A percentile compares a stretch with the other conserved stretches of the same genome.
Evolutionary conservation across 2,113 vertebrate species (phyloP).

Genomic region (Gopherus evgoodei): DNA sequence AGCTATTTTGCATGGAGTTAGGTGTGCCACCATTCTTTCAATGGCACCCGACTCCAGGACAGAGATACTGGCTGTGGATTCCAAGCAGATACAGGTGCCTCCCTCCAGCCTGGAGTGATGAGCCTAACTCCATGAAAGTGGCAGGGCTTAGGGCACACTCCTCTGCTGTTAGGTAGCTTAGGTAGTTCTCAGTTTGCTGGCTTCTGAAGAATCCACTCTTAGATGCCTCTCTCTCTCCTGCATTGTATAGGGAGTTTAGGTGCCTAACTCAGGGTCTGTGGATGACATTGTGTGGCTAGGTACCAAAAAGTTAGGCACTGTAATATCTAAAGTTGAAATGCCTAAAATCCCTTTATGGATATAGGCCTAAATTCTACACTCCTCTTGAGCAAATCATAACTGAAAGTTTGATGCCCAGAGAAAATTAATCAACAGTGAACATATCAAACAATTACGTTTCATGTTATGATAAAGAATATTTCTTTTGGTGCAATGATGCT

Average conservation of each 20-base stretch:
- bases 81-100: not conserved
- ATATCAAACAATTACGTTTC: not conserved
- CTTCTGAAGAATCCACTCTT: not conserved
- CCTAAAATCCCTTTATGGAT: not conserved
- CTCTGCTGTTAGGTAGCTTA: not conserved
- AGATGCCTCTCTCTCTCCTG: not conserved
- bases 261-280: not conserved
- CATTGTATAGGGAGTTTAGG: not conserved
- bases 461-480: not conserved
- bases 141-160: not conserved
- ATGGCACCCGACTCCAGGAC: not conserved
- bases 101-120: not conserved
- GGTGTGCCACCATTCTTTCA: not conserved
- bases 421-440: not conserved
- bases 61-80: not conserved
- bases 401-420: accelerated
- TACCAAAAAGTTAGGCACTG: not conserved
- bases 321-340: not conserved
- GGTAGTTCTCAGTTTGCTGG: not conserved
- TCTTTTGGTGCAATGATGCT: not conserved
- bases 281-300: not conserved
- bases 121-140: not conserved
- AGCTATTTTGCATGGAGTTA: not conserved
- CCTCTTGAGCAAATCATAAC: not conserved
- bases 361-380: not conserved